phyloP scores from a whole-genome alignment of 2,113 vertebrate genomes.

The Alaudala cheleensis region DNA sequence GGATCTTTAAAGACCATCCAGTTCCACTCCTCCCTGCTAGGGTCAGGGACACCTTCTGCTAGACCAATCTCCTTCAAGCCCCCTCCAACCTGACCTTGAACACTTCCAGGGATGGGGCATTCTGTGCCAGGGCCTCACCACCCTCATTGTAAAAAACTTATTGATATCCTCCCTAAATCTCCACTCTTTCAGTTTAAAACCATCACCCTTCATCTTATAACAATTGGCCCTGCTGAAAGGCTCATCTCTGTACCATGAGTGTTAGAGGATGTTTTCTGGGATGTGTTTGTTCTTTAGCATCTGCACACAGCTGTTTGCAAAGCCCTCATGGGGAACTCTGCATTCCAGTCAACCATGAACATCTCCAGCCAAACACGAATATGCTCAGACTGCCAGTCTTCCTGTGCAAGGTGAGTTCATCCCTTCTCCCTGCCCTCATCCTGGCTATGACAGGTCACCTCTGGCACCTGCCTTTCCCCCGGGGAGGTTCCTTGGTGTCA shows the following conservation, averaged over 20 bases:
- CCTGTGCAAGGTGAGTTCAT: neutral
- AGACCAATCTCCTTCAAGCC: neutral
- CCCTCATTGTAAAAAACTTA: neutral
- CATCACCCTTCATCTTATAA: neutral
- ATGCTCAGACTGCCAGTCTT: neutral
- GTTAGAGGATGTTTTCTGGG: neutral
- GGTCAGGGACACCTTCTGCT: neutral
- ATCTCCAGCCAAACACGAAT: neutral
- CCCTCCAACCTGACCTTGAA: neutral
- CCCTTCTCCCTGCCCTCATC: neutral
- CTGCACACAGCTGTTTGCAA: neutral
- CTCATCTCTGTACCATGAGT: neutral
- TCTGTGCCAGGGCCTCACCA: neutral
- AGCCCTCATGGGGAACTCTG: neutral
- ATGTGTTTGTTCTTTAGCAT: neutral
- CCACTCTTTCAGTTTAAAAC: neutral
- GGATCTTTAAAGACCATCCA: neutral
- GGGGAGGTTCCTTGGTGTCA: neutral
- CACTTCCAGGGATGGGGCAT: neutral
- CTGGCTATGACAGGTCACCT: neutral
- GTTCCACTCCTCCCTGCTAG: neutral
- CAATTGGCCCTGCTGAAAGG: neutral
- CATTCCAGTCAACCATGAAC: neutral
- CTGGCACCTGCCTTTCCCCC: neutral
- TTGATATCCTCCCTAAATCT: neutral